Conservation (phyloP, 2,888 invertebrate species). For the Actias luna region DNA sequence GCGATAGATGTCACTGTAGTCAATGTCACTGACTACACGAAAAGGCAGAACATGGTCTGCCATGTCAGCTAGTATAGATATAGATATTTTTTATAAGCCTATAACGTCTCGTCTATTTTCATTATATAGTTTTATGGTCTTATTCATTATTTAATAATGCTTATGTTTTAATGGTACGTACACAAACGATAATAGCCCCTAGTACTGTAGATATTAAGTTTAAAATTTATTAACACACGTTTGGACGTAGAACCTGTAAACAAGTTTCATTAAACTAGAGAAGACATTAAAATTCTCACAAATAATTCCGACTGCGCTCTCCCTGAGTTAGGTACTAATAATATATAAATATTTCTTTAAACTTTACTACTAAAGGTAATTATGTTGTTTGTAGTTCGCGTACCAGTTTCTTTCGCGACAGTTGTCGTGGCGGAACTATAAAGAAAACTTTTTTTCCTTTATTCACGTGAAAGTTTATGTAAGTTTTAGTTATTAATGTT, state of each 20-base stretch:
- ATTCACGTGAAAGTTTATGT: neutral
- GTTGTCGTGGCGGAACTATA: slow-evolving; percentile 2
- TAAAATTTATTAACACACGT: too few relatives aligned
- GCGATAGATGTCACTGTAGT: too few relatives aligned
- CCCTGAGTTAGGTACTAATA: neutral
- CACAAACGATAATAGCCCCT: too few relatives aligned
- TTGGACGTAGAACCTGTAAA: neutral
- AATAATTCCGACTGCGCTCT: neutral
- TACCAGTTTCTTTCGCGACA: neutral
- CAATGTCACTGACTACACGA: too few relatives aligned
- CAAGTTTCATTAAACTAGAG: neutral
- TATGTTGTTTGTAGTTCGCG: neutral
- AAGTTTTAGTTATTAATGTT: neutral
- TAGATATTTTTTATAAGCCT: too few relatives aligned
- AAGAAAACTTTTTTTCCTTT: neutral
- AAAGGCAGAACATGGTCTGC: too few relatives aligned
- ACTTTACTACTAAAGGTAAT: neutral
- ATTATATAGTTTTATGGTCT: too few relatives aligned
- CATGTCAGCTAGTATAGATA: too few relatives aligned
- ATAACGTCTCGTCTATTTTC: too few relatives aligned
- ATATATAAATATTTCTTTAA: slow-evolving; percentile 3
- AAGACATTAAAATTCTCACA: neutral
- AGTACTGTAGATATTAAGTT: too few relatives aligned
- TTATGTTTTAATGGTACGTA: too few relatives aligned
- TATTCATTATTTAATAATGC: too few relatives aligned